phyloP scores from a whole-genome alignment of 2,888 invertebrate species.

The Pyralis farinalis region DNA sequence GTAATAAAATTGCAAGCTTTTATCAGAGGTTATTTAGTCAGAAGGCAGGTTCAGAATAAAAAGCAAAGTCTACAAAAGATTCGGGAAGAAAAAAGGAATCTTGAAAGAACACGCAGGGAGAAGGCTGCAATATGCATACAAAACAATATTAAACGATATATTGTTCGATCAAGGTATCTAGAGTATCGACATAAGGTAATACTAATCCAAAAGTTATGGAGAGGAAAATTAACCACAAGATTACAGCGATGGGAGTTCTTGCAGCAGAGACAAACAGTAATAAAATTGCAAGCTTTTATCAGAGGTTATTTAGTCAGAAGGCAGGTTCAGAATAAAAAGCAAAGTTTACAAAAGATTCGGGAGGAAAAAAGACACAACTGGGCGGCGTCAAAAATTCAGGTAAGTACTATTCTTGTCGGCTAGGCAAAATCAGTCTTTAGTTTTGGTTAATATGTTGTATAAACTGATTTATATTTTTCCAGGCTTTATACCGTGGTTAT shows the following conservation, averaged over 20 bases:
- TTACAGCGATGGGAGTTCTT: constrained; percentile 49
- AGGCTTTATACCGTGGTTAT: constrained; percentile 80
- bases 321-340: constrained; percentile 62
- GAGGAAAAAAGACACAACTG: constrained; percentile 57
- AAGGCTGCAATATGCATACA: constrained; percentile 53
- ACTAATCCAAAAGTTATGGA: constrained; percentile 62
- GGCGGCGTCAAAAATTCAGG: constrained; percentile 85
- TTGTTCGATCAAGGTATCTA: constrained; percentile 43
- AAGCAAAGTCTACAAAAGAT: constrained; percentile 62
- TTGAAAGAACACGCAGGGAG: constrained; percentile 32
- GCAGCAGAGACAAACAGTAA: constrained; percentile 44
- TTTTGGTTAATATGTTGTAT: not conserved
- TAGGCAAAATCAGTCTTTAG: not conserved
- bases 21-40: constrained; percentile 71
- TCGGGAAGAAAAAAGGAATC: constrained; percentile 43
- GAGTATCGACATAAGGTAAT: constrained; percentile 41
- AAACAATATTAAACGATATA: constrained; percentile 50
- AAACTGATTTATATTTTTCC: constrained; percentile 9
- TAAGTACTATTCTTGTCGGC: constrained; percentile 26
- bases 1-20: constrained; percentile 60
- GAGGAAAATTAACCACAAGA: constrained; percentile 55
- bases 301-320: constrained; percentile 75
- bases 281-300: constrained; percentile 60
- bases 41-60: constrained; percentile 62
- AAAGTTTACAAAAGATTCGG: constrained; percentile 54